Evolutionary conservation across 2,113 vertebrate species (phyloP).

Genomic region (Peromyscus leucopus): DNA sequence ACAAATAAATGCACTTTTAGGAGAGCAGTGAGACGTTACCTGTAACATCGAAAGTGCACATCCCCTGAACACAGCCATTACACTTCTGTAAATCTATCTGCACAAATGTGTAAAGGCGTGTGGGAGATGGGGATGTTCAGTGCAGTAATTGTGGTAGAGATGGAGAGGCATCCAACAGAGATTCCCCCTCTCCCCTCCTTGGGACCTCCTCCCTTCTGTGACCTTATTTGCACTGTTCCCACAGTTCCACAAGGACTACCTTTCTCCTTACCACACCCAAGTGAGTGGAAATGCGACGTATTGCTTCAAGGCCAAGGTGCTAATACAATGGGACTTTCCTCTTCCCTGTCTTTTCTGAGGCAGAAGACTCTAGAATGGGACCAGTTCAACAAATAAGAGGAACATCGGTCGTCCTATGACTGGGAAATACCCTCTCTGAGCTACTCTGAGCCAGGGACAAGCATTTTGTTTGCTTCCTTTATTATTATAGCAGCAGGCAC

Average conservation of each 20-base stretch:
- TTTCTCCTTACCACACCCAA: background rate
- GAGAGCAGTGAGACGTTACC: background rate
- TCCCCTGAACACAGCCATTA: background rate
- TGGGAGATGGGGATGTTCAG: background rate
- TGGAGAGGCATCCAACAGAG: background rate
- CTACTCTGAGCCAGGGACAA: background rate
- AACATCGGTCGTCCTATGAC: too few species aligned
- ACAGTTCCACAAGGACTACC: slow-evolving; percentile 48
- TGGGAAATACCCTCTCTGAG: background rate
- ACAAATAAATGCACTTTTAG: background rate
- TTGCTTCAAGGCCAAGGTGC: background rate
- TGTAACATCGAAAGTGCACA: background rate
- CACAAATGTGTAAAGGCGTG: background rate
- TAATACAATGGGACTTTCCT: background rate
- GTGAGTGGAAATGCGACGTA: background rate
- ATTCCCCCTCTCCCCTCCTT: background rate
- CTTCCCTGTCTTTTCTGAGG: background rate
- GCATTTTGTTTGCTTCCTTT: background rate
- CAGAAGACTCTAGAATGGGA: background rate
- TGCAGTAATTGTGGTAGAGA: background rate
- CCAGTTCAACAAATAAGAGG: background rate
- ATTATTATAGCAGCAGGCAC: background rate
- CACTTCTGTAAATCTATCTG: background rate
- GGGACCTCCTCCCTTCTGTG: background rate
- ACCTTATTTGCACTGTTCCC: background rate